Conservation (phyloP, 2,113 vertebrate genomes). For the Pteropus alecto region DNA sequence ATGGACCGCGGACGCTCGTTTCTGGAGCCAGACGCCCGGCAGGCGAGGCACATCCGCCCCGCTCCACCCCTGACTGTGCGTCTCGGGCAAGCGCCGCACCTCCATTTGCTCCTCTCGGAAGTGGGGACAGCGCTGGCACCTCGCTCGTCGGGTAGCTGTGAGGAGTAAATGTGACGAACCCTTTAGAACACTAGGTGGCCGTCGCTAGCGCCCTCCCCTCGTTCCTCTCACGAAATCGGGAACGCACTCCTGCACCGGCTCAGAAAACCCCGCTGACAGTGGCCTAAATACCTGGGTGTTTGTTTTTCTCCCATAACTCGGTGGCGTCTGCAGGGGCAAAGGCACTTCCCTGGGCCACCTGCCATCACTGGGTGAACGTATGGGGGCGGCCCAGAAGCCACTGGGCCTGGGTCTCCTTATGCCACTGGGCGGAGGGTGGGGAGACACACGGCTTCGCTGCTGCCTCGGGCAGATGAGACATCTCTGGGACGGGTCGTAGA, state of each 20-base stretch:
- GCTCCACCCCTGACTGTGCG: fast-evolving
- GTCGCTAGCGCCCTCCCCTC: too few relatives aligned
- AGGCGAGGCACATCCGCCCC: fast-evolving
- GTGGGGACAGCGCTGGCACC: fast-evolving
- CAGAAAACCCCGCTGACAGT: not conserved
- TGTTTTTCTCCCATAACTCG: not conserved
- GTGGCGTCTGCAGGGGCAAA: not conserved
- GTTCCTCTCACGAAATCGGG: not conserved
- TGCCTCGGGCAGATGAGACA: not conserved
- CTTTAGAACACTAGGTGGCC: not conserved
- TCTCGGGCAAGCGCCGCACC: fast-evolving
- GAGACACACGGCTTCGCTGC: fast-evolving
- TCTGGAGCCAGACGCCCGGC: fast-evolving
- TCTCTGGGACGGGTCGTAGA: fast-evolving
- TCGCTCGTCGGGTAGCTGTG: fast-evolving
- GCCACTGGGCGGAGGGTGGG: not conserved
- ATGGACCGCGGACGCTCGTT: fast-evolving
- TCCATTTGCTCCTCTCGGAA: not conserved
- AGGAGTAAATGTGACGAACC: fast-evolving
- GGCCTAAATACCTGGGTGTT: not conserved
- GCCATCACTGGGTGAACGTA: not conserved
- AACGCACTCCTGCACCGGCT: not conserved
- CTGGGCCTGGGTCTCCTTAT: not conserved
- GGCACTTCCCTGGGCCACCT: not conserved
- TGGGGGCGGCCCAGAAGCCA: not conserved